phyloP scores from a whole-genome alignment of 1,140 invertebrate genomes.

The Listronotus oregonensis region DNA sequence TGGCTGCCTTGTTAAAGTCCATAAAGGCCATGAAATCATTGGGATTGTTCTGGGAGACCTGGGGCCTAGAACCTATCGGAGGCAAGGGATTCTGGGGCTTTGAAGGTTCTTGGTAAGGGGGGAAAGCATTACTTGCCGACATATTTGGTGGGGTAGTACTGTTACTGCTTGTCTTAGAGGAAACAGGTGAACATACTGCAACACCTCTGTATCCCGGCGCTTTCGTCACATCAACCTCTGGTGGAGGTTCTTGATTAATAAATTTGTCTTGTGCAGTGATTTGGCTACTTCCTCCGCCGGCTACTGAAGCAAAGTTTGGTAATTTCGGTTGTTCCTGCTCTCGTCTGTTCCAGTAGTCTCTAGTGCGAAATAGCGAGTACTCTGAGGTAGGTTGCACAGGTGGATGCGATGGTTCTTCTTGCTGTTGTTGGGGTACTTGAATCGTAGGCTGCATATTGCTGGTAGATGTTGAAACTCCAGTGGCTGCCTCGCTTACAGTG shows the following conservation, averaged over 20 bases:
- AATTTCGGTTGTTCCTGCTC: conserved; percentile 70
- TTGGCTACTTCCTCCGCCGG: conserved; percentile 61
- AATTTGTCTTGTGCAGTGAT: conserved; percentile 56
- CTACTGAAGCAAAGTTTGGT: conserved; percentile 76
- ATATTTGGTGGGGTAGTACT: conserved; percentile 58
- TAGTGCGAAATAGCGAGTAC: conserved; percentile 81
- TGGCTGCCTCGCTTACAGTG: conserved; percentile 11
- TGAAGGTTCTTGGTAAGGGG: conserved; percentile 43
- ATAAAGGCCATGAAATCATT: conserved; percentile 37
- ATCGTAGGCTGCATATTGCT: neutral
- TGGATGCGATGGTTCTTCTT: conserved; percentile 16
- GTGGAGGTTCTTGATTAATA: conserved; percentile 64
- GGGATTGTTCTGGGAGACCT: conserved; percentile 36
- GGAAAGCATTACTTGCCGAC: conserved; percentile 32
- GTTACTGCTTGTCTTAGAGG: conserved; percentile 64
- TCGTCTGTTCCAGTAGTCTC: conserved; percentile 58
- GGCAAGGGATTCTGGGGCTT: conserved; percentile 47
- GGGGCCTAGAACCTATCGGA: conserved; percentile 47
- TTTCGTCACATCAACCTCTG: conserved; percentile 75
- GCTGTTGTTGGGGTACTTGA: conserved; percentile 8
- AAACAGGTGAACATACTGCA: conserved; percentile 73
- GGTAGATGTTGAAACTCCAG: conserved; percentile 7
- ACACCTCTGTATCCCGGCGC: conserved; percentile 79
- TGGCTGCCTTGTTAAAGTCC: conserved; percentile 44
- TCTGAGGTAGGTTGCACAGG: conserved; percentile 56